Evolutionary conservation across 2,888 invertebrate genomes (phyloP), one percentile per base, ranked within the genome.

Genomic region (Synergus gifuensis): DNA sequence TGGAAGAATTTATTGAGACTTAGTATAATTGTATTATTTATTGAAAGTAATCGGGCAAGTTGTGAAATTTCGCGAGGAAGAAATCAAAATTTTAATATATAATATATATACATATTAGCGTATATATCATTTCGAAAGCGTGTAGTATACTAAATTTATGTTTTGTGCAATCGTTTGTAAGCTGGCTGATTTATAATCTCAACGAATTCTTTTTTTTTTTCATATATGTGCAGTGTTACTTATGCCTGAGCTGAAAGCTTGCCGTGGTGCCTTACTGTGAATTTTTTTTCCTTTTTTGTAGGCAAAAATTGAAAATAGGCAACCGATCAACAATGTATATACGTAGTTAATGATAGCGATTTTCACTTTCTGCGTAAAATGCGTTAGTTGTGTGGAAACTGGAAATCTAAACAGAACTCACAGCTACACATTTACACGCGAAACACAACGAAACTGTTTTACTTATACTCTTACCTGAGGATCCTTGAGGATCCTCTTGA

Each of bases 381-480:
- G n/a, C 18, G 22, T 67, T 46, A 46, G 22, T 67, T 46, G 49
- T 78, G 77, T 79, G 54, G 77, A 79, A 82, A 78, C 79, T 81
- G 64, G 60, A 78, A 78, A 78, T 79, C 80, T 82, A 80, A 78
- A 22, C 63, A 81, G 83, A 77, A 84, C 83, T 81, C 76, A 12
- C 62, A 62, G 62, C 18, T 28, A 82, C 82, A 82, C 80, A 85
- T 84, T 82, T 82, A 84, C 83, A 86, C 84, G 88, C 83, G 83
- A 87, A 86, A 85, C 86, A 86, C 87, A 86, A 86, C 86, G 83
- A 88, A 86, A 88, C 85, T 87, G 84, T 82, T 87, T 88, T 88
- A 89, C 85, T 88, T 88, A 88, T 88, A 87, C 89, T 90, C 87
- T 89, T 89, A 89, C 87, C 87, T 87, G 87, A 89, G 82, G 87